These are phyloP conservation scores for Bolborhynchus lineola DNA, from an alignment of 2,113 vertebrate genomes.

Conservation along the genomic window DNA sequence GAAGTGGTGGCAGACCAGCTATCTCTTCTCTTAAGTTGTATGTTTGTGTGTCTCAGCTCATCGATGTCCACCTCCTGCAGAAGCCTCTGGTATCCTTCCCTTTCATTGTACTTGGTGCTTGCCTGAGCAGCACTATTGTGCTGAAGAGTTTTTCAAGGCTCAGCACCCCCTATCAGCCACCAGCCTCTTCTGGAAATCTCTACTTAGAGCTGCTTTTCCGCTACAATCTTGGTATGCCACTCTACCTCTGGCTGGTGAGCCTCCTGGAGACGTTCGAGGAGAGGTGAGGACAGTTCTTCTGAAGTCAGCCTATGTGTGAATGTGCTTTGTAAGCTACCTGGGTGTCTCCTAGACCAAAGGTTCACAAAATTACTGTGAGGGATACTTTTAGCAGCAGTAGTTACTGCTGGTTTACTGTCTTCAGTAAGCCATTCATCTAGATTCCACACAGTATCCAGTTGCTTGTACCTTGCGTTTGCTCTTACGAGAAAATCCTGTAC, in stretches of 20 bases:
- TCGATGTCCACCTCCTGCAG: slow-evolving; percentile 81
- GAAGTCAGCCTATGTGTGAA: background rate
- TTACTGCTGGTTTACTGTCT: background rate
- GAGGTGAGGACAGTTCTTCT: slow-evolving; percentile 56
- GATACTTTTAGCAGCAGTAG: background rate
- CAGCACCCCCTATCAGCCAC: slow-evolving; percentile 2
- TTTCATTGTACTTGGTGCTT: slow-evolving; percentile 78
- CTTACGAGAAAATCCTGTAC: background rate
- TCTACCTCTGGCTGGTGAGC: slow-evolving; percentile 80
- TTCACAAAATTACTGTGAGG: background rate
- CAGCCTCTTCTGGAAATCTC: slow-evolving; percentile 22
- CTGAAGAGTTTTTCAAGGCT: slow-evolving; percentile 79
- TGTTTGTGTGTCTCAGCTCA: slow-evolving; percentile 71
- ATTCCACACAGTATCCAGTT: background rate
- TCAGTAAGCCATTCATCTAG: background rate
- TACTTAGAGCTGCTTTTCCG: slow-evolving; percentile 76
- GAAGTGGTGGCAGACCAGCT: background rate
- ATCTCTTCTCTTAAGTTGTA: background rate
- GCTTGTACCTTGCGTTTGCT: background rate
- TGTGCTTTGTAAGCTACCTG: background rate
- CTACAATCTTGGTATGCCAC: slow-evolving; percentile 69
- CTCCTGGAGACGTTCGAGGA: slow-evolving; percentile 42
- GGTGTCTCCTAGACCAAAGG: background rate
- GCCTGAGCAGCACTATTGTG: slow-evolving; percentile 77
- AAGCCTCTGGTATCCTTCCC: slow-evolving; percentile 72